Conservation (phyloP, 2,113 vertebrate species). For the Plecturocebus donacophilus region DNA sequence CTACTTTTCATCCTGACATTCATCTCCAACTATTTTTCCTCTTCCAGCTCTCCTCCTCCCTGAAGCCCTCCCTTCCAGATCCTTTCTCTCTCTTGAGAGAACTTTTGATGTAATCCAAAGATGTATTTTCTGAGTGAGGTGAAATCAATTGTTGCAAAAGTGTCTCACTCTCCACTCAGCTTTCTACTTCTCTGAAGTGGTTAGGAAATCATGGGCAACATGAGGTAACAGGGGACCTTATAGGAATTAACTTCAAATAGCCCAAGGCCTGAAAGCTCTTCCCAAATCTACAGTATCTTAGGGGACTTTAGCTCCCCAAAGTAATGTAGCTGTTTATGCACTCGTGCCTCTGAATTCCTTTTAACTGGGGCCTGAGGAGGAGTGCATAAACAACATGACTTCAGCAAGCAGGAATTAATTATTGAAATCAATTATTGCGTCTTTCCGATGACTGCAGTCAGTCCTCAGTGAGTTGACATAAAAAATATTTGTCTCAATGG, state of each 20-base stretch:
- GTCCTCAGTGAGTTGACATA: constrained; percentile 73
- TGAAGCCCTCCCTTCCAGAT: background rate
- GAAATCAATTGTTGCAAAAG: constrained; percentile 62
- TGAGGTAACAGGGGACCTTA: constrained; percentile 75
- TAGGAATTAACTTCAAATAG: constrained; percentile 82
- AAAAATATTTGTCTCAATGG: constrained; percentile 76
- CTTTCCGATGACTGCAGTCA: constrained; percentile 78
- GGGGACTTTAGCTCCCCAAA: constrained; percentile 85
- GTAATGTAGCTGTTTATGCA: constrained; percentile 84
- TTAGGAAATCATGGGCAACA: constrained; percentile 76
- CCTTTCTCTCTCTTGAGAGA: background rate
- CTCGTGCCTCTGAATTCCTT: constrained; percentile 82
- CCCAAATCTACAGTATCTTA: constrained; percentile 86
- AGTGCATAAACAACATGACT: constrained; percentile 76
- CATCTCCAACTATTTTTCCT: background rate
- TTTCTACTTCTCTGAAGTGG: constrained; percentile 69
- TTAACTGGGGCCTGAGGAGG: constrained; percentile 78
- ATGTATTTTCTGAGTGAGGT: constrained; percentile 49
- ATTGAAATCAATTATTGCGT: constrained; percentile 86
- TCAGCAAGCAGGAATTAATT: constrained; percentile 86
- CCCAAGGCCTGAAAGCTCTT: constrained; percentile 82
- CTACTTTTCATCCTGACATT: background rate
- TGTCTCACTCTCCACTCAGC: constrained; percentile 30
- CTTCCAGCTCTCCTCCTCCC: background rate
- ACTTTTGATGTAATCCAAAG: background rate